A percentile compares a stretch with the other conserved stretches of the same genome.
Evolutionary conservation across 2,797 vertebrate species (phyloP).

Genomic region (Nannoperca australis): DNA sequence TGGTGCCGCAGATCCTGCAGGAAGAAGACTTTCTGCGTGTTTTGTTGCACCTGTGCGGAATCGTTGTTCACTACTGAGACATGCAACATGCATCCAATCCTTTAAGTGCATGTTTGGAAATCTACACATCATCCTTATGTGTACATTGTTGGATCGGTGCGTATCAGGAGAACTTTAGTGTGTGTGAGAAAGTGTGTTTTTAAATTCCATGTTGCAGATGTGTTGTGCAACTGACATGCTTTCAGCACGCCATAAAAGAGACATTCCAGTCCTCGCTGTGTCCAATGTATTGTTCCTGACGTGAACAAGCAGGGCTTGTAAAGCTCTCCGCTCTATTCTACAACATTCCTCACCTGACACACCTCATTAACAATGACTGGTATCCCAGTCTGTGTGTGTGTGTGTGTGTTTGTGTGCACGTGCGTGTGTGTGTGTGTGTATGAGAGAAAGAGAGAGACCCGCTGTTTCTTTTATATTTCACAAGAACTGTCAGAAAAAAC

Average conservation of each 20-base stretch:
- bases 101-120: conserved; percentile 1
- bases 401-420: not conserved
- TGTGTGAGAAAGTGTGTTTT: conserved; percentile 45
- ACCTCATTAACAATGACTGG: conserved; percentile 70
- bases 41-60: conserved; percentile 8
- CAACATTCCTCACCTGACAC: conserved; percentile 79
- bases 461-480: conserved; percentile 16
- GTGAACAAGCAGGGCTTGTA: conserved; percentile 64
- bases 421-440: too few relatives aligned
- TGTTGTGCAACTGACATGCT: conserved; percentile 64
- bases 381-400: conserved; percentile 33
- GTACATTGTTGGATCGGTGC: not conserved
- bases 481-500: conserved; percentile 18
- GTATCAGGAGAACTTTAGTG: conserved; percentile 13
- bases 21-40: conserved; percentile 8
- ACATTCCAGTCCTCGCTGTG: conserved; percentile 67
- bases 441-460: not conserved
- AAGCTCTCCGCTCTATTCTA: conserved; percentile 70
- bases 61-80: not conserved
- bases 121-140: not conserved
- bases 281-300: conserved; percentile 75
- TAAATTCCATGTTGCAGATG: conserved; percentile 72
- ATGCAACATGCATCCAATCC: not conserved
- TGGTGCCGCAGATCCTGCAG: conserved; percentile 50
- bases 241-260: conserved; percentile 62